Base-by-base conservation (phyloP, 2,113 vertebrate species). In the Muntiacus reevesi region DNA sequence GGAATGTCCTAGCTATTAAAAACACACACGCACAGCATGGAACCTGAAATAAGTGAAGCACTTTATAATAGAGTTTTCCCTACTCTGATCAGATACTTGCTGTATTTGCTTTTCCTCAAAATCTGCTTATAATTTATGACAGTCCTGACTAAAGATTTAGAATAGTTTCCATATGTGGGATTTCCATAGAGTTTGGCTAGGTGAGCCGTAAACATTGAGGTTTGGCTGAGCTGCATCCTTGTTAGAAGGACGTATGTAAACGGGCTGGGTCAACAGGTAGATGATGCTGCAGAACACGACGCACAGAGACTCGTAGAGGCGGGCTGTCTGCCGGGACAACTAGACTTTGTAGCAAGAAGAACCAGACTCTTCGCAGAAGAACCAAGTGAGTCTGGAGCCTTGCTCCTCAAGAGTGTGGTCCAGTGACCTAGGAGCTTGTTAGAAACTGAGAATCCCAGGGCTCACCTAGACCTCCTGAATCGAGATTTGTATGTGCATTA, bases 81-180 rank as follows among this genome's bases (percentile, higher is more conserved):
- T 79, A 43, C 54, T 95, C 36, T 47, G 54, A 33, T 85, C 47
- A 71, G 81, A 36, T 86, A 25, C 21, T 67, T 95, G 10, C 47
- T 88, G 0, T 83, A 28, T 64, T 94, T 86, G 55, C 27, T 74
- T 67, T 96, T 71, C 67, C 86, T 83, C 30, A 95, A 97, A 76
- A 74, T 74, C 43, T 21, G 12, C 28, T 50, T 59, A 17, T 43
- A 60, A 57, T 90, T 87, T 83, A 33, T 40, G 78, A n/a, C n/a
- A 90, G 43, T 78, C 52, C 45, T 71, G 62, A 79, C 64, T 47
- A 50, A 83, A 86, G 89, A 91, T 17, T n/a, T 52, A 88, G 47
- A 23, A 64, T 27, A 78, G 9, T n/a, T 43, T 52, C 82, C 54
- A 45, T 5, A 4, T 59, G 9, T 93, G 76, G 84, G 52, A 71